phyloP scores from a whole-genome alignment of 1,140 invertebrate genomes.

The Drosophila ambigua region DNA sequence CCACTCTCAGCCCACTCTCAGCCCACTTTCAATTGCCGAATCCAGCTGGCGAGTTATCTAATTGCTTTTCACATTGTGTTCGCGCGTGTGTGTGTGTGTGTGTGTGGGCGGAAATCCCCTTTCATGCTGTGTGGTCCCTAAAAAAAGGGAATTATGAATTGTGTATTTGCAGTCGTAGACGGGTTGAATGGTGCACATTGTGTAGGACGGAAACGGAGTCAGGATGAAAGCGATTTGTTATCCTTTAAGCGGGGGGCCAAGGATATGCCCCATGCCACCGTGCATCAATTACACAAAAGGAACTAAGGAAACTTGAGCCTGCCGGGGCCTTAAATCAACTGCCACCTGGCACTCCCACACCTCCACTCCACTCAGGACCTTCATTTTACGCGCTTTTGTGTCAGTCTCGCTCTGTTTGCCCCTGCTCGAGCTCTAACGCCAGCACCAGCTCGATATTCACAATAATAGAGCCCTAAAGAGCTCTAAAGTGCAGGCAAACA shows the following conservation, averaged over 20 bases:
- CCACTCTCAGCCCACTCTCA: not conserved
- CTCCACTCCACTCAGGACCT: not conserved
- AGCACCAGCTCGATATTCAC: slow-evolving; percentile 64
- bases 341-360: slow-evolving; percentile 39
- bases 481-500: slow-evolving; percentile 68
- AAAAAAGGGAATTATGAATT: slow-evolving; percentile 64
- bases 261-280: slow-evolving; percentile 4
- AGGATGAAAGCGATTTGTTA: slow-evolving; percentile 75
- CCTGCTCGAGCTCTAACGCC: not conserved
- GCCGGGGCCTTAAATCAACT: slow-evolving; percentile 60
- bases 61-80: slow-evolving; percentile 65
- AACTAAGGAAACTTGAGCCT: slow-evolving; percentile 46
- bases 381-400: slow-evolving; percentile 11
- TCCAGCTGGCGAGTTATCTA: slow-evolving; percentile 69
- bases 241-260: slow-evolving; percentile 44
- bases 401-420: not conserved
- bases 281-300: slow-evolving; percentile 66
- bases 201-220: slow-evolving; percentile 29
- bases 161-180: slow-evolving; percentile 19
- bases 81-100: not conserved
- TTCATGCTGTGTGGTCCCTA: slow-evolving; percentile 63
- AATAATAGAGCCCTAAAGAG: slow-evolving; percentile 71
- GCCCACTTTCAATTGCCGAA: slow-evolving; percentile 58
- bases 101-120: slow-evolving; percentile 58
- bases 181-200: slow-evolving; percentile 32